phyloP scores from a whole-genome alignment of 2,797 vertebrate species.

The Enteromius thamalakanensis region DNA sequence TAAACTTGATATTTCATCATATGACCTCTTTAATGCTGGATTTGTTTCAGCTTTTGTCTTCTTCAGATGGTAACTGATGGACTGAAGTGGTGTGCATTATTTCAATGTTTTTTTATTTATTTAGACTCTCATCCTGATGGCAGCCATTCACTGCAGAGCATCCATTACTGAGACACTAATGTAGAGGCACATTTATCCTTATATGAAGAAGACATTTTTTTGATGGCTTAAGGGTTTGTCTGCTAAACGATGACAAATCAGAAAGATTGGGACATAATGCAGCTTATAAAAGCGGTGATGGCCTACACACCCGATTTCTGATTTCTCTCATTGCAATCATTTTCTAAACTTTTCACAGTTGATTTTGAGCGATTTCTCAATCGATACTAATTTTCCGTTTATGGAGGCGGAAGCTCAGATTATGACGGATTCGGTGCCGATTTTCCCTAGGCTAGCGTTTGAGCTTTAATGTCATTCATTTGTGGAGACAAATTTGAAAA shows the following conservation, averaged over 20 bases:
- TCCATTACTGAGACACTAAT: background rate
- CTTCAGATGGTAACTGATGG: background rate
- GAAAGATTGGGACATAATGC: background rate
- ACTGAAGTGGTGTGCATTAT: background rate
- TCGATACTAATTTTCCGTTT: constrained; percentile 19
- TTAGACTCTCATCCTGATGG: background rate
- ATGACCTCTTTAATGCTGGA: background rate
- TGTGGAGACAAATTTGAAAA: background rate
- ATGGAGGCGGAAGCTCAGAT: background rate
- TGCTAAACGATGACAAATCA: background rate
- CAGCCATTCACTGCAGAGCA: background rate
- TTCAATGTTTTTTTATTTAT: background rate
- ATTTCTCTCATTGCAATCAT: constrained; percentile 24
- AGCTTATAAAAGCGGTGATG: background rate
- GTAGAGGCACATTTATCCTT: background rate
- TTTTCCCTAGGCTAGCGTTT: background rate
- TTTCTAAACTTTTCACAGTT: constrained; percentile 35
- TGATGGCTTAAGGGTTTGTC: background rate
- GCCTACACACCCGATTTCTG: background rate
- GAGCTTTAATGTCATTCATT: background rate
- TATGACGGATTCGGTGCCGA: background rate
- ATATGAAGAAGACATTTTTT: background rate
- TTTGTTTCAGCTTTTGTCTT: background rate
- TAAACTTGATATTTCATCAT: too few relatives aligned
- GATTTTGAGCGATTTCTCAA: background rate